Evolutionary conservation across 2,888 invertebrate species (phyloP), one percentile per base, ranked within the genome.

Genomic region (Diarsia dahlii): DNA sequence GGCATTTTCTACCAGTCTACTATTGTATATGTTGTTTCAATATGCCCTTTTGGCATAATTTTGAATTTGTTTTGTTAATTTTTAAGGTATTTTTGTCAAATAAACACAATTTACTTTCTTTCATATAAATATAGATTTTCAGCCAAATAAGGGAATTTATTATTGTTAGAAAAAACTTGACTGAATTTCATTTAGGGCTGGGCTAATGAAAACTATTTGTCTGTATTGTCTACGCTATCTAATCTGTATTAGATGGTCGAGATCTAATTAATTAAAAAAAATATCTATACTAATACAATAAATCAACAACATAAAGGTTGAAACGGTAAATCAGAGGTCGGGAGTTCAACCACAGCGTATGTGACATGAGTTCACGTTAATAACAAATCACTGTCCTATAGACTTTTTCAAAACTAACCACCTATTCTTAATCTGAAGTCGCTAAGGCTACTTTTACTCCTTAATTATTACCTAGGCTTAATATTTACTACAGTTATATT

Each of bases 241-340:
- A 54, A 67, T 67, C 12, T 46, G 23, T 13, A 23, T 56, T 23
- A 56, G 5, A 23, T 56, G 56, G 56, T 23, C 13, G 9, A 13
- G 12, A 23, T 56, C 13, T 12, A 56, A 56, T 23, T 23, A 23
- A 56, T 13, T 23, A 23, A 23, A 56, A 8, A 23, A 56, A 56
- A 3, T n/a, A n/a, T n/a, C 23, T 56, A 56, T 23, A 2, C 6
- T 23, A 23, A 78, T 3, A 67, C 3, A 46, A 13, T 12, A 62
- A 28, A 46, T 12, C n/a, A 20, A 75, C 12, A 28, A 75, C 28
- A 34, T n/a, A 4, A 23, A 50, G 46, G 54, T 68, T 28, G 10
- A 5, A 45, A 18, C 28, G 20, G 56, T 58, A 23, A 78, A 4
- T 20, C 46, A 75, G 9, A 28, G 78, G 68, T 78, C 39, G 13